A percentile compares a stretch with the other conserved stretches of the same genome.
Evolutionary conservation across 2,797 vertebrate species (phyloP).

Genomic region (Sebastes oblongus): DNA sequence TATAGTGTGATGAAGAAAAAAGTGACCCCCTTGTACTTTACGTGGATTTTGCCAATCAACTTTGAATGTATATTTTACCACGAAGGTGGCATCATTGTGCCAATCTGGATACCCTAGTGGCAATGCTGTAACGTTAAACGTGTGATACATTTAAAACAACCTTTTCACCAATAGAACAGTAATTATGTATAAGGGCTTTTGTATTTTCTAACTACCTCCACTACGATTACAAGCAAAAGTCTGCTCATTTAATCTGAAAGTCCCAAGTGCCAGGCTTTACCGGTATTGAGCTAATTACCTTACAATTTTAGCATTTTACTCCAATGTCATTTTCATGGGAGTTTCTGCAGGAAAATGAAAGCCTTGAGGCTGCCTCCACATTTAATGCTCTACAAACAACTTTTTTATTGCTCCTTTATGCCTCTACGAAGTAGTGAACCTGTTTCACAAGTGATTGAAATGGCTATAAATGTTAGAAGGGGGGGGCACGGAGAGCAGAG

Average conservation of each 20-base stretch:
- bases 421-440: constrained; percentile 12
- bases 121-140: neutral
- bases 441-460: constrained; percentile 50
- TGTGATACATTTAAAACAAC: neutral
- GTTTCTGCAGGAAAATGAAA: constrained; percentile 16
- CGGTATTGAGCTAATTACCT: neutral
- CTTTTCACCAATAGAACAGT: neutral
- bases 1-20: neutral
- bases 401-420: constrained; percentile 46
- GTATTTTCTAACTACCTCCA: neutral
- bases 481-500: neutral
- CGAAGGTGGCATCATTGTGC: neutral
- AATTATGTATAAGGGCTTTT: neutral
- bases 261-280: neutral
- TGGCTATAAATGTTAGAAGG: constrained; percentile 31
- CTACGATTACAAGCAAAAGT: neutral
- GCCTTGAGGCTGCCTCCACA: neutral
- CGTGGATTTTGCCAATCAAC: too few relatives aligned
- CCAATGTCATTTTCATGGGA: neutral
- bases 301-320: neutral
- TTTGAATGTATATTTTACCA: neutral
- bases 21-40: too few relatives aligned
- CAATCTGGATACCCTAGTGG: neutral
- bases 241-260: neutral
- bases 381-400: constrained; percentile 42